A percentile compares a stretch with the other conserved stretches of the same genome.
Evolutionary conservation across 2,888 invertebrate species (phyloP).

Genomic region (Xestoiulus laeticollis): DNA sequence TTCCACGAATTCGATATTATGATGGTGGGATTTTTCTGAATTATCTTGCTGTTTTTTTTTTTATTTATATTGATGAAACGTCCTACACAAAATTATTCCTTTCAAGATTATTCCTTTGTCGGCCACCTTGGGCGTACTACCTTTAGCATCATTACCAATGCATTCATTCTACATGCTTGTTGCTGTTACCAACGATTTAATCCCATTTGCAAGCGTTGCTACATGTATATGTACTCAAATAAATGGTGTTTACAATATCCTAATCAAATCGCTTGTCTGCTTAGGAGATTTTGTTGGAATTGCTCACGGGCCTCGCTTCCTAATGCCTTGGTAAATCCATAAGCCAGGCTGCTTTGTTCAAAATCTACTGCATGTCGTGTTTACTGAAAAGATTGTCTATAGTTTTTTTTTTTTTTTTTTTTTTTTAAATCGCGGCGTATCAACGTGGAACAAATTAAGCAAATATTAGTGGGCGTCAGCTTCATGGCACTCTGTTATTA

Average conservation of each 20-base stretch:
- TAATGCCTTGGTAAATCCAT: slow-evolving; percentile 8
- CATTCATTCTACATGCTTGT: not conserved
- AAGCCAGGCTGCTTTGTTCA: slow-evolving; percentile 5
- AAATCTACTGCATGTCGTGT: slow-evolving; percentile 18
- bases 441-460: slow-evolving; percentile 3
- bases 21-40: no score
- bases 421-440: not conserved
- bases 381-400: not conserved
- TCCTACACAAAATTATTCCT: no score
- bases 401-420: not conserved
- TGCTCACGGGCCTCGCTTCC: not conserved
- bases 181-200: not conserved
- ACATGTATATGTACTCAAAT: not conserved
- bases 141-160: not conserved
- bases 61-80: not conserved
- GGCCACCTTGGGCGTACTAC: not conserved
- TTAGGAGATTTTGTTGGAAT: not conserved
- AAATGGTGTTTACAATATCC: slow-evolving; percentile 20
- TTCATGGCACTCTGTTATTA: not conserved
- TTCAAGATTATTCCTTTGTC: not conserved
- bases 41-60: not conserved
- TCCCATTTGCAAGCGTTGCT: slow-evolving; percentile 1
- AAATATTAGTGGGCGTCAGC: slow-evolving; percentile 26
- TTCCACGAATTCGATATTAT: no score
- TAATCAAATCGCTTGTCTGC: slow-evolving; percentile 19